These are phyloP conservation scores for Galaxias olidus DNA, from an alignment of 2,797 vertebrate genomes.

Conservation along the genomic window DNA sequence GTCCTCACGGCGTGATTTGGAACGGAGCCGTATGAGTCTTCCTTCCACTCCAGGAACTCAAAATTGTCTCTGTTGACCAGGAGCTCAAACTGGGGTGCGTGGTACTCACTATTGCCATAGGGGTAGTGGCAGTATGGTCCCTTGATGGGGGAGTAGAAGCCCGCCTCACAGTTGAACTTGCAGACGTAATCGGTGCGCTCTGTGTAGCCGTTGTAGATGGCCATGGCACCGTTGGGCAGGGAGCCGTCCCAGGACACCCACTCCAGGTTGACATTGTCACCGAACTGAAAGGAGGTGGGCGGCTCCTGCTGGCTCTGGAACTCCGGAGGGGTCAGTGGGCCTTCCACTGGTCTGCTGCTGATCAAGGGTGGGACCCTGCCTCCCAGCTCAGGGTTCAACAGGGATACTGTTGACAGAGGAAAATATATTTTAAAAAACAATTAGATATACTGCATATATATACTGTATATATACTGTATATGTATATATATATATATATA, in stretches of 20 bases:
- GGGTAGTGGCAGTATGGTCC: slow-evolving; percentile 76
- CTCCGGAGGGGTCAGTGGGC: slow-evolving; percentile 47
- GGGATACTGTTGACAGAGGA: slow-evolving; percentile 35
- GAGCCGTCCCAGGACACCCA: slow-evolving; percentile 68
- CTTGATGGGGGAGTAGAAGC: slow-evolving; percentile 69
- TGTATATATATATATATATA: not conserved
- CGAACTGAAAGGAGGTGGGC: slow-evolving; percentile 54
- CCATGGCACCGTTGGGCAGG: slow-evolving; percentile 64
- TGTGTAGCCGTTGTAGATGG: slow-evolving; percentile 70
- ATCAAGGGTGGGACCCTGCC: slow-evolving; percentile 48
- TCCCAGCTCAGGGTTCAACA: slow-evolving; percentile 64
- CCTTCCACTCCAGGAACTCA: slow-evolving; percentile 74
- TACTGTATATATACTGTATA: too few relatives aligned
- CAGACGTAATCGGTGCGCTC: slow-evolving; percentile 75
- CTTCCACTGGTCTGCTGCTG: slow-evolving; percentile 19
- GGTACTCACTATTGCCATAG: slow-evolving; percentile 66
- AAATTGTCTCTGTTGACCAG: slow-evolving; percentile 76
- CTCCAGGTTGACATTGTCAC: slow-evolving; percentile 71
- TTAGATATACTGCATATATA: too few relatives aligned
- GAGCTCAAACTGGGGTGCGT: slow-evolving; percentile 67
- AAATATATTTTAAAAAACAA: not conserved
- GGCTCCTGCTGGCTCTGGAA: slow-evolving; percentile 43
- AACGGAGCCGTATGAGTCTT: slow-evolving; percentile 68
- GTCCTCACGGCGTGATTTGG: slow-evolving; percentile 64
- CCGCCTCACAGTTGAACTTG: slow-evolving; percentile 70